These are phyloP conservation scores for Latheticus oryzae DNA, from an alignment of 2,888 invertebrate species.

Conservation along the genomic window DNA sequence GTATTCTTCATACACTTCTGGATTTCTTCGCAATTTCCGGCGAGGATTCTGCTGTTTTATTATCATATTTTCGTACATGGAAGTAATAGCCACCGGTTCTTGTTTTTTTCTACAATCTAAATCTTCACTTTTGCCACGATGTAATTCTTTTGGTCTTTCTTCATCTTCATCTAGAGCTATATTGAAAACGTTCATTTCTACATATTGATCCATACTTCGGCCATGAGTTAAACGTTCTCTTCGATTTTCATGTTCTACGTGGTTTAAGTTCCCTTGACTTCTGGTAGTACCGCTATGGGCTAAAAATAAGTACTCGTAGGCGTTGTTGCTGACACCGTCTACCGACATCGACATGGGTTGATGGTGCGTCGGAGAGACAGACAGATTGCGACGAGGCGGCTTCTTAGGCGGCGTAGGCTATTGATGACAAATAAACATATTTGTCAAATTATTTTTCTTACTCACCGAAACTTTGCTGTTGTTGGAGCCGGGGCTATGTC, in stretches of 20 bases:
- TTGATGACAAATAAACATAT: background rate
- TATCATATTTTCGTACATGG: conserved; percentile 78
- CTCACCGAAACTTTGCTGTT: conserved; percentile 73
- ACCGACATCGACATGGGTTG: conserved; percentile 71
- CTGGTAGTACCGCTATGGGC: conserved; percentile 76
- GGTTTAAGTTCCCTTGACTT: conserved; percentile 79
- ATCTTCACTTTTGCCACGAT: conserved; percentile 65
- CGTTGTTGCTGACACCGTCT: conserved; percentile 71
- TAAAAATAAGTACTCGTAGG: conserved; percentile 73
- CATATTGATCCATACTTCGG: conserved; percentile 82
- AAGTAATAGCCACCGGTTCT: conserved; percentile 80
- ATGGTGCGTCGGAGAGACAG: conserved; percentile 85
- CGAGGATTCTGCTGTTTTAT: conserved; percentile 80
- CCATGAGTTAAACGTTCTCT: conserved; percentile 74
- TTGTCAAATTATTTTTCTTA: conserved; percentile 50
- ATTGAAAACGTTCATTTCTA: conserved; percentile 75
- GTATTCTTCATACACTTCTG: conserved; percentile 73
- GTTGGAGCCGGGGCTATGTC: conserved; percentile 70
- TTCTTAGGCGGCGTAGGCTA: conserved; percentile 90
- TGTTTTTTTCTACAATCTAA: conserved; percentile 64
- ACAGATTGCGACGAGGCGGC: conserved; percentile 87
- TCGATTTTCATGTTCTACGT: conserved; percentile 68
- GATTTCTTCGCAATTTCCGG: conserved; percentile 75
- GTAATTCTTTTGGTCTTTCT: conserved; percentile 59
- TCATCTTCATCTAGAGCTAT: conserved; percentile 64